Percentiles rank a stretch among this genome's conserved stretches.
Conservation (phyloP, 1,140 invertebrate species). For the Pseudobourletiella spinata region DNA sequence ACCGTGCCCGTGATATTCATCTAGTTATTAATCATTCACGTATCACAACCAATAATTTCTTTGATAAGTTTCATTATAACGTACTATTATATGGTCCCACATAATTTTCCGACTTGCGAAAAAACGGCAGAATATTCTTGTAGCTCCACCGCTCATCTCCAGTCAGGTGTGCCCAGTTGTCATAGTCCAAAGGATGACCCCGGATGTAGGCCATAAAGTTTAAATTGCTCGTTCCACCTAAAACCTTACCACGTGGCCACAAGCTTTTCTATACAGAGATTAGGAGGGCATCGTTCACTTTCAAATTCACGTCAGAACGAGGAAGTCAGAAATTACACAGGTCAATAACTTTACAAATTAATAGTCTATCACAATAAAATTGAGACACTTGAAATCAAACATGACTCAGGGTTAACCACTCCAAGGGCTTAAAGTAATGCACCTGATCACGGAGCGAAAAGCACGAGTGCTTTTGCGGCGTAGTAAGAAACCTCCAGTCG, state of each 20-base stretch:
- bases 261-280: slow-evolving; percentile 12
- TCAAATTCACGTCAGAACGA: no score
- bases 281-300: no score
- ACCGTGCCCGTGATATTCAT: slow-evolving; percentile 36
- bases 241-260: slow-evolving; percentile 27
- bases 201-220: slow-evolving; percentile 33
- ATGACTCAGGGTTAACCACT: no score
- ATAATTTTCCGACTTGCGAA: slow-evolving; percentile 41
- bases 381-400: not conserved
- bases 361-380: no score
- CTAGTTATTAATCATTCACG: slow-evolving; percentile 7
- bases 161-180: slow-evolving; percentile 28
- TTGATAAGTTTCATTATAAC: not conserved
- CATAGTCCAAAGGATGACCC: slow-evolving; percentile 33
- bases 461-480: slow-evolving; percentile 31
- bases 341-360: no score
- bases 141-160: slow-evolving; percentile 45
- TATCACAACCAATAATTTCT: not conserved
- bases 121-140: slow-evolving; percentile 44
- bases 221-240: slow-evolving; percentile 27
- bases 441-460: slow-evolving; percentile 26
- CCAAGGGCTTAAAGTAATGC: no score
- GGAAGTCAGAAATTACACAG: no score
- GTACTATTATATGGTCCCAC: slow-evolving; percentile 7
- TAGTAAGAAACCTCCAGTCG: slow-evolving; percentile 28